phyloP scores from a whole-genome alignment of 2,113 vertebrate genomes.

The Salvelinus alpinus region DNA sequence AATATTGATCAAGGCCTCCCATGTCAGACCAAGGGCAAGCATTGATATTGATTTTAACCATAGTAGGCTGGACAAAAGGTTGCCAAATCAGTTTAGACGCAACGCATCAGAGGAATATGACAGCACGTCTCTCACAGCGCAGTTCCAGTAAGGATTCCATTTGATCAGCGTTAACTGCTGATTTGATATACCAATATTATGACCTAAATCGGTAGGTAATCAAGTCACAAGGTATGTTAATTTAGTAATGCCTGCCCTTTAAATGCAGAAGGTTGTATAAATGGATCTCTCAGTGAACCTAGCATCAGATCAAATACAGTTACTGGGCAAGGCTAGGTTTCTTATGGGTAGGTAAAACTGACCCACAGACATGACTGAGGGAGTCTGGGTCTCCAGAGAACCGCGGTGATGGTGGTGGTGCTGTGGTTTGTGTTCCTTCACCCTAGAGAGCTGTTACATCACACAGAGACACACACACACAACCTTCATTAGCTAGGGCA shows the following conservation, averaged over 20 bases:
- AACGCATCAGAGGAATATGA: slow-evolving; percentile 64
- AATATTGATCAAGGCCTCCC: slow-evolving; percentile 62
- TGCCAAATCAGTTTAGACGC: slow-evolving; percentile 72
- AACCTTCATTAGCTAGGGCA: slow-evolving; percentile 52
- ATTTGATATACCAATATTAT: slow-evolving; percentile 62
- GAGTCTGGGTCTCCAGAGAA: slow-evolving; percentile 20
- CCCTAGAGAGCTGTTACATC: slow-evolving; percentile 31
- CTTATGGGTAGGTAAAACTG: background rate
- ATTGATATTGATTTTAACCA: slow-evolving; percentile 66
- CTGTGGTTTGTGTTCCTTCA: slow-evolving; percentile 5
- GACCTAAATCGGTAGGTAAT: slow-evolving; percentile 52
- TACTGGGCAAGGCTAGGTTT: slow-evolving; percentile 12
- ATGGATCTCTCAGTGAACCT: slow-evolving; percentile 40
- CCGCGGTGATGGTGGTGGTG: background rate
- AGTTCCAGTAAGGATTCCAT: slow-evolving; percentile 58
- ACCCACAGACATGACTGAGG: too few species aligned
- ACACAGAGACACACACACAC: background rate
- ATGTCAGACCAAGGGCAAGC: slow-evolving; percentile 63
- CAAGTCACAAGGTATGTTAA: slow-evolving; percentile 58
- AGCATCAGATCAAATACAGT: slow-evolving; percentile 30
- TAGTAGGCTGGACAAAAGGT: slow-evolving; percentile 75
- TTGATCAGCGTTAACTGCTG: slow-evolving; percentile 65
- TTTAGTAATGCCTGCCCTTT: slow-evolving; percentile 53
- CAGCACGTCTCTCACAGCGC: slow-evolving; percentile 45
- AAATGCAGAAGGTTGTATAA: slow-evolving; percentile 47